A percentile compares a stretch with the other conserved stretches of the same genome.
These are phyloP conservation scores for Eumaeus atala DNA, from an alignment of 1,140 invertebrate genomes.

Conservation along the genomic window DNA sequence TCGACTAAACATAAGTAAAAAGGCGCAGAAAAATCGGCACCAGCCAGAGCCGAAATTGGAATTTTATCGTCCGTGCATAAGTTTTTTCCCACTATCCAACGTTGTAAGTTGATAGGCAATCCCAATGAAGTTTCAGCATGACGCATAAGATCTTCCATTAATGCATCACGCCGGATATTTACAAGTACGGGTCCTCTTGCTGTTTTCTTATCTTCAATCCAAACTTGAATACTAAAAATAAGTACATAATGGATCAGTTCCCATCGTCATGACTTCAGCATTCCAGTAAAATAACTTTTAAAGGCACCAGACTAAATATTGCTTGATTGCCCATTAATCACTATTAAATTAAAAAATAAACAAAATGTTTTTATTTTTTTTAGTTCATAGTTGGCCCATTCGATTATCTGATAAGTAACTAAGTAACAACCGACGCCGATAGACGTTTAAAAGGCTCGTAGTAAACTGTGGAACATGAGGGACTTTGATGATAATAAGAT, in stretches of 20 bases:
- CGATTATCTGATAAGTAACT: too few species aligned
- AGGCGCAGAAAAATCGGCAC: slow-evolving; percentile 51
- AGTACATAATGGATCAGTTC: too few species aligned
- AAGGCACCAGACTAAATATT: slow-evolving; percentile 6
- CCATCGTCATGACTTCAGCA: too few species aligned
- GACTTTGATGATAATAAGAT: too few species aligned
- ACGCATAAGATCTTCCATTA: slow-evolving; percentile 39
- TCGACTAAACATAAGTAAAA: slow-evolving; percentile 60
- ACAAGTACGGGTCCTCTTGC: slow-evolving; percentile 49
- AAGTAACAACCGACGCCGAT: too few species aligned
- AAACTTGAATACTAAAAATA: slow-evolving; percentile 49
- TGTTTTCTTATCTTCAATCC: slow-evolving; percentile 59
- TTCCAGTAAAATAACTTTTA: too few species aligned
- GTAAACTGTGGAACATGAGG: too few species aligned
- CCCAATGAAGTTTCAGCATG: slow-evolving; percentile 41
- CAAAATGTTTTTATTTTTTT: too few species aligned
- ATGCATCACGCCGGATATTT: slow-evolving; percentile 31
- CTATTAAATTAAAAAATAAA: too few species aligned
- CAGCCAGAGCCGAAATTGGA: slow-evolving; percentile 35
- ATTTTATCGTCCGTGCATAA: slow-evolving; percentile 46
- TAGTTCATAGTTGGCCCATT: too few species aligned
- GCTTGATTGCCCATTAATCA: too few species aligned
- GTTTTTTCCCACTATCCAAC: slow-evolving; percentile 55
- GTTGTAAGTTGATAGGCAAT: slow-evolving; percentile 63
- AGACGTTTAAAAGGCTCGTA: too few species aligned